Evolutionary conservation across 2,888 invertebrate genomes (phyloP), one percentile per base, ranked within the genome.

Genomic region (Serripes groenlandicus): DNA sequence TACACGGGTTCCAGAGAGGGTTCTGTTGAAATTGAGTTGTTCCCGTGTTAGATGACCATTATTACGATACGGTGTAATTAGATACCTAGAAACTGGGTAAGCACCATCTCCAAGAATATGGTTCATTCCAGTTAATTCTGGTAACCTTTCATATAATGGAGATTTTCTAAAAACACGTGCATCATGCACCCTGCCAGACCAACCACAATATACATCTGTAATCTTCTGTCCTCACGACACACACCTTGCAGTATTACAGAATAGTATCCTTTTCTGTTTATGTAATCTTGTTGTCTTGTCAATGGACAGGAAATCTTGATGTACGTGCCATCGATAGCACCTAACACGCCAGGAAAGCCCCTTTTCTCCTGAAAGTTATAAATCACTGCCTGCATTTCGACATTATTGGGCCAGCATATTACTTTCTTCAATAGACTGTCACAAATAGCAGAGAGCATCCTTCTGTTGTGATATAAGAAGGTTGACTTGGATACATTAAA

Each of bases 21-120:
- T 42, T n/a, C 18, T 54, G 66, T 86, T 83, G 69, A 69, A 86
- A 21, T 78, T 58, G 30, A 52, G 68, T 52, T 86, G 66, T 49
- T 68, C n/a, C 15, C 42, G 28, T 23, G 78, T 81, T 52, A 84
- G 49, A 76, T 76, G 72, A 7, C 86, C 86, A 70, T 79, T 86
- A 30, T 84, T 83, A 64, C 86, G 52, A 66, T 75, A 86, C 3
- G 84, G 83, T 60, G 84, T 84, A 30, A 86, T n/a, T 9, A 86
- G 28, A 74, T 78, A 82, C 21, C n/a, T 42, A 71, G 18, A 71
- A 11, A 84, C 11, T 3, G 80, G 84, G 75, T 79, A 86, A 21
- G 69, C 84, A 28, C 75, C 79, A 49, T 84, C 86, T 60, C 74
- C 86, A 56, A 83, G 52, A 5, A 81, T 54, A 71, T 86, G 86